Evolutionary conservation across 1,140 invertebrate species (phyloP), one percentile per base, ranked within the genome.

Genomic region (Sycophila sp.): DNA sequence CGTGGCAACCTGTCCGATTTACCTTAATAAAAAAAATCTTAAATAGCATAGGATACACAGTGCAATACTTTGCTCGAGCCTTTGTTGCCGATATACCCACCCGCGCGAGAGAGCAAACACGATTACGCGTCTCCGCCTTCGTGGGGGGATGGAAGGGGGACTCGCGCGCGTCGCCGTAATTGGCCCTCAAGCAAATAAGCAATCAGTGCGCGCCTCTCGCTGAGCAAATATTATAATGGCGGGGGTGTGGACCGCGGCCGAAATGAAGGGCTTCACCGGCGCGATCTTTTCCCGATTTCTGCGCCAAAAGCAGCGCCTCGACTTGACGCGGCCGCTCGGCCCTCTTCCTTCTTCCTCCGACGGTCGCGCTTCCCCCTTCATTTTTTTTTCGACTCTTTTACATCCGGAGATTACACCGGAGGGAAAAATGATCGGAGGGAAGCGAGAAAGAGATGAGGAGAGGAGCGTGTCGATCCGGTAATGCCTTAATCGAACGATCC

Each of bases 191-290:
- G 32, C 55, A 40, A 24, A 58, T 38, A 58, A 58, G 32, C 34
- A 58, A 38, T 58, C 34, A 17, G 1, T 19, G 47, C 17, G 4
- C 11, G 8, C 49, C 8, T 30, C 26, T 30, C 8, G 7, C 15
- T 40, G n/a, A 26, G 58, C 38, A 60, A 60, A 60, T 60, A 60
- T 60, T 42, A 45, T 60, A 60, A 60, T 60, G 58, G 30, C 24
- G 56, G 56, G 56, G 56, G n/a, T 15, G 15, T 11, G 32, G 53
- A 24, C 6, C 19, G 30, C 28, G 53, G 30, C 22, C 13, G 19
- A 53, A 53, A 26, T 26, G 19, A 56, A 13, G 30, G 42, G 42
- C 42, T 45, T 22, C 0, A 19, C 17, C 17, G 17, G 28, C 28
- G 34, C 58, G 58, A 60, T 60, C 58, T 60, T 58, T 28, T 53